Evolutionary conservation across 2,888 invertebrate genomes (phyloP).

Genomic region (Lithophane leautieri): DNA sequence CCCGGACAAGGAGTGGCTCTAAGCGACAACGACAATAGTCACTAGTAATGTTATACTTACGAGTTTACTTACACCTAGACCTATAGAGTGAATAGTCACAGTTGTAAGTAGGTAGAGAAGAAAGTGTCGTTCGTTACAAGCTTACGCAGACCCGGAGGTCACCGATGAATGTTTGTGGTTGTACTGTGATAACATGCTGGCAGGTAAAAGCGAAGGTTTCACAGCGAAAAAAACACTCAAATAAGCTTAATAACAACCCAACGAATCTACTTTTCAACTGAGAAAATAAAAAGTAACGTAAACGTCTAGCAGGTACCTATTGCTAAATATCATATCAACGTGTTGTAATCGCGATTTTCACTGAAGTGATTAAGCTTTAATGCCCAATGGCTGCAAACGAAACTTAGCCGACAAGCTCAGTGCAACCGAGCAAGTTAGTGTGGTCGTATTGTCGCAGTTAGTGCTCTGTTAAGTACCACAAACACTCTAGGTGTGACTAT

Average conservation of each 20-base stretch:
- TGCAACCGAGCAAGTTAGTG: conserved; percentile 43
- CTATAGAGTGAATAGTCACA: not conserved
- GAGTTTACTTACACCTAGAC: conserved; percentile 13
- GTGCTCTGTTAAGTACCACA: conserved; percentile 23
- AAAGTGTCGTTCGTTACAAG: conserved; percentile 20
- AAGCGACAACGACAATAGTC: conserved; percentile 44
- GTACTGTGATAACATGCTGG: not conserved
- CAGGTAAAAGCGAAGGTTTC: no score
- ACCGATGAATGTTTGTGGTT: conserved; percentile 5
- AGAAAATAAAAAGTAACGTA: not conserved
- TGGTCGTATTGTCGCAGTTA: conserved; percentile 19
- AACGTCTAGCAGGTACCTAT: not conserved
- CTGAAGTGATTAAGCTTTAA: conserved; percentile 62
- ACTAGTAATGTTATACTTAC: conserved; percentile 28
- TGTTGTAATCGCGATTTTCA: conserved; percentile 63
- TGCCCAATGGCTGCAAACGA: conserved; percentile 63
- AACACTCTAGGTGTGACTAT: conserved; percentile 22
- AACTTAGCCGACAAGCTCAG: conserved; percentile 56
- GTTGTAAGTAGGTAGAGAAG: conserved; percentile 6
- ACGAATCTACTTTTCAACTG: not conserved
- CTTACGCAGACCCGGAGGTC: not conserved
- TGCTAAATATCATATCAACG: conserved; percentile 33
- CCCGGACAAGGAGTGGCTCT: conserved; percentile 24
- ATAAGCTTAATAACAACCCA: not conserved
- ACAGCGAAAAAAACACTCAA: not conserved